Evolutionary conservation across 2,797 vertebrate species (phyloP).

Genomic region (Clamator glandarius): DNA sequence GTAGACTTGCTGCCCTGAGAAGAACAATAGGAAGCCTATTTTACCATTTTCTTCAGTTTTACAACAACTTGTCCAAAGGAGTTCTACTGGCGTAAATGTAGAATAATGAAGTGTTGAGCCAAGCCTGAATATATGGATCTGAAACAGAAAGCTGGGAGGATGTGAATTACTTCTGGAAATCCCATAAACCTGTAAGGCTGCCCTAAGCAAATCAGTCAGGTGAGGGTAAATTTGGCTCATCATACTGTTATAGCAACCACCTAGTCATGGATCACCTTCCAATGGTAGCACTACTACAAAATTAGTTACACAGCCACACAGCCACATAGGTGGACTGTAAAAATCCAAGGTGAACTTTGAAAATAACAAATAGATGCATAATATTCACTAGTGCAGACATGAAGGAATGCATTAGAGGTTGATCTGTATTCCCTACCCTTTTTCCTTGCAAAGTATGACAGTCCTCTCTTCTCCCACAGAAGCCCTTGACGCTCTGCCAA

Average conservation of each 20-base stretch:
- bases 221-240: background rate
- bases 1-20: background rate
- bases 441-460: background rate
- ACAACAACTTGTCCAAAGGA: background rate
- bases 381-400: background rate
- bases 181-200: background rate
- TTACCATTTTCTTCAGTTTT: background rate
- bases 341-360: background rate
- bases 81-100: background rate
- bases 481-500: background rate
- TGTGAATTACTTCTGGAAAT: background rate
- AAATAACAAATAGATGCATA: background rate
- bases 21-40: background rate
- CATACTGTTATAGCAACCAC: background rate
- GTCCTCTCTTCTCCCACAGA: background rate
- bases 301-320: background rate
- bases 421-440: background rate
- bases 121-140: background rate
- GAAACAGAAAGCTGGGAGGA: slow-evolving; percentile 34
- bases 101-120: background rate
- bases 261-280: background rate
- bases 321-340: background rate
- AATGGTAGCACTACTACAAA: background rate
- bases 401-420: background rate
- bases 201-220: background rate